These are phyloP conservation scores for Capra hircus DNA, from an alignment of 2,113 vertebrate species.

Conservation along the genomic window DNA sequence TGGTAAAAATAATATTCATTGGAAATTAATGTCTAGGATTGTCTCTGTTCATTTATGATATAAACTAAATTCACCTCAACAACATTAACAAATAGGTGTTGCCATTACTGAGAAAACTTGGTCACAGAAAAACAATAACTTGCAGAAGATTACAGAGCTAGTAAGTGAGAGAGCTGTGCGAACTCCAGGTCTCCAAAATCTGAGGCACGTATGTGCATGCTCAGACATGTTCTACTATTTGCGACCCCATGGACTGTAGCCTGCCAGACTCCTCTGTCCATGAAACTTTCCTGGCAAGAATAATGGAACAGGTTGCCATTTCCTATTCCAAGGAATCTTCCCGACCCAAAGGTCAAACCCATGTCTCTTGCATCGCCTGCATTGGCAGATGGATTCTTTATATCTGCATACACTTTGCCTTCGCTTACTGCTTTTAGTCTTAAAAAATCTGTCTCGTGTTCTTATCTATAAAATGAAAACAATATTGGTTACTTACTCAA, in stretches of 20 bases:
- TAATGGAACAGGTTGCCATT: background rate
- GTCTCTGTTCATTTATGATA: background rate
- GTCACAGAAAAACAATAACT: background rate
- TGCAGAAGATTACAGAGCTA: background rate
- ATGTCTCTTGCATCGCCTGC: background rate
- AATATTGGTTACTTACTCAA: background rate
- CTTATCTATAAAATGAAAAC: background rate
- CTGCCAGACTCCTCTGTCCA: background rate
- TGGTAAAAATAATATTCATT: background rate
- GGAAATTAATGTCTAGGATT: background rate
- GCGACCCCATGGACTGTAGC: background rate
- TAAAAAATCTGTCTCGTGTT: background rate
- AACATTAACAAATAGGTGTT: background rate
- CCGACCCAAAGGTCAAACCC: background rate
- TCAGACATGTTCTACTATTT: background rate
- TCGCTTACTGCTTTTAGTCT: background rate
- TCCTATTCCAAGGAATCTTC: background rate
- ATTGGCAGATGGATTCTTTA: background rate
- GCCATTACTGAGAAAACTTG: background rate
- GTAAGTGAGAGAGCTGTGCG: background rate
- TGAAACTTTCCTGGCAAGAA: background rate
- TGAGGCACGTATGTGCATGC: background rate
- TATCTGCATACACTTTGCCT: background rate
- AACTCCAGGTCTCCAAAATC: background rate
- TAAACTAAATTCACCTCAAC: background rate